Evolutionary conservation across 1,140 invertebrate species (phyloP).

Genomic region (Listronotus bonariensis): DNA sequence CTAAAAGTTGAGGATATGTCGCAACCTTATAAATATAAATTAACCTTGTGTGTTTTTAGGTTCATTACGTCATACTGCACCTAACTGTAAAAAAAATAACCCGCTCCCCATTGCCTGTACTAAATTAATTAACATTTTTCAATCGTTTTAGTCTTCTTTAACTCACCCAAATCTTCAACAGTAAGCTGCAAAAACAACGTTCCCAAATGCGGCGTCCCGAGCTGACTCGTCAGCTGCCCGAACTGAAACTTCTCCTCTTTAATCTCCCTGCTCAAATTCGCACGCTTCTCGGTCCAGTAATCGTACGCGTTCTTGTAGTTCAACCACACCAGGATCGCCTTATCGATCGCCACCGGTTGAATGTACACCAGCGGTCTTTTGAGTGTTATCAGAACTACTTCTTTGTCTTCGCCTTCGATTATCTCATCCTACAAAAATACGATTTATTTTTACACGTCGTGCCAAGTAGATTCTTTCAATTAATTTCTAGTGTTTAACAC

Average conservation of each 20-base stretch:
- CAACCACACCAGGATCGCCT: slow-evolving; percentile 95
- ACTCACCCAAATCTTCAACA: slow-evolving; percentile 88
- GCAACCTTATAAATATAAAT: too few species aligned
- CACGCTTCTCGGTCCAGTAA: slow-evolving; percentile 96
- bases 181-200: slow-evolving; percentile 93
- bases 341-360: slow-evolving; percentile 94
- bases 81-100: too few species aligned
- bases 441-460: too few species aligned
- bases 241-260: slow-evolving; percentile 75
- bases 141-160: too few species aligned
- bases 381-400: slow-evolving; percentile 90
- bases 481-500: too few species aligned
- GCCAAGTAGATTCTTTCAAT: too few species aligned
- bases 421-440: slow-evolving; percentile 88
- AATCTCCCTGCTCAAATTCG: slow-evolving; percentile 82
- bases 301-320: slow-evolving; percentile 99
- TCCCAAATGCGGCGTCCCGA: slow-evolving; percentile 76
- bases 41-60: too few species aligned
- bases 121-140: too few species aligned
- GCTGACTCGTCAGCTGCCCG: slow-evolving; percentile 75
- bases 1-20: too few species aligned
- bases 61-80: too few species aligned
- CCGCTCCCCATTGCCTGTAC: too few species aligned
- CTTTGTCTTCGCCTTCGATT: slow-evolving; percentile 86
- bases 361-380: slow-evolving; percentile 92